These are phyloP conservation scores for Lepidothrix coronata DNA, from an alignment of 2,113 vertebrate genomes.

Conservation along the genomic window DNA sequence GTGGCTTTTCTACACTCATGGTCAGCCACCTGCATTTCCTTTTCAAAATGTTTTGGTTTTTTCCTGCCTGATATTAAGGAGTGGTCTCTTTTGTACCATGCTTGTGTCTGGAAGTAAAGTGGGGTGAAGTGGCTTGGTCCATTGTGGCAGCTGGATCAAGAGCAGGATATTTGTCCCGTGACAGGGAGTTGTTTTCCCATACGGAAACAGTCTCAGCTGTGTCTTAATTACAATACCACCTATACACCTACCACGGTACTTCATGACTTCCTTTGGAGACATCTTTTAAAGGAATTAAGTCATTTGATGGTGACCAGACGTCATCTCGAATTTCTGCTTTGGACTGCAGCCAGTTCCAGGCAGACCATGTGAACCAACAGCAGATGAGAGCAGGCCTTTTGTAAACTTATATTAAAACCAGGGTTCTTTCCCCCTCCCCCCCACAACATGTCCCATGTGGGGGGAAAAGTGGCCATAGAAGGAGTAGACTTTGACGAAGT, in stretches of 20 bases:
- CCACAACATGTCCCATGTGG: neutral
- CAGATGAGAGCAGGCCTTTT: neutral
- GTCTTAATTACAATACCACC: slow-evolving; percentile 29
- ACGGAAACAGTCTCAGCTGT: neutral
- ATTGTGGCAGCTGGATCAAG: neutral
- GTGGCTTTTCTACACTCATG: neutral
- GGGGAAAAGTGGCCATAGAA: neutral
- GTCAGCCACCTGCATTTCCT: neutral
- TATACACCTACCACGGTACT: neutral
- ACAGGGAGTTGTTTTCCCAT: slow-evolving; percentile 41
- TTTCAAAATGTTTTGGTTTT: neutral
- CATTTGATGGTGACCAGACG: neutral
- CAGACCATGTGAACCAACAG: neutral
- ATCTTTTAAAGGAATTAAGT: slow-evolving; percentile 50
- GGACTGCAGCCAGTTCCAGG: neutral
- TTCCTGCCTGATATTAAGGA: neutral
- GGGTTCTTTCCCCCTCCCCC: fast-evolving
- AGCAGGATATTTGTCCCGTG: neutral
- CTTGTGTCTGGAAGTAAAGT: neutral
- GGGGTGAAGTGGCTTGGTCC: neutral
- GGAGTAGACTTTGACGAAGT: neutral
- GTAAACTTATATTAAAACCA: neutral
- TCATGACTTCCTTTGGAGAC: slow-evolving; percentile 14
- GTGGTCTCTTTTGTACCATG: neutral
- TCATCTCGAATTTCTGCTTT: slow-evolving; percentile 17